These are phyloP conservation scores for Hippocampus comes DNA, from an alignment of 2,113 vertebrate species.

Conservation along the genomic window DNA sequence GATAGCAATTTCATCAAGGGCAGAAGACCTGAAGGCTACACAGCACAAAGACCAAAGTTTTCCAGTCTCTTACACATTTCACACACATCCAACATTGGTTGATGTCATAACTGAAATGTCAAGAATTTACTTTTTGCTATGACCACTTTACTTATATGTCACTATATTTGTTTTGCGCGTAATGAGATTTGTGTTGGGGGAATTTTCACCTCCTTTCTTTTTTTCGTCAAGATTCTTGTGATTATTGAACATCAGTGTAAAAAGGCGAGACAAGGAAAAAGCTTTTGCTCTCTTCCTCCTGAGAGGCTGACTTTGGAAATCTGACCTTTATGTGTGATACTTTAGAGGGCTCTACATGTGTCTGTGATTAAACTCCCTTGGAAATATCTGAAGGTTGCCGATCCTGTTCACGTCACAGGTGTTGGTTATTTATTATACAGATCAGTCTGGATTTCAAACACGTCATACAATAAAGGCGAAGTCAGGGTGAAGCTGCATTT, in stretches of 20 bases:
- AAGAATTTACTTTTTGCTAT: slow-evolving; percentile 28
- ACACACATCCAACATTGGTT: slow-evolving; percentile 15
- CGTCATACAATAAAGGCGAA: slow-evolving; percentile 23
- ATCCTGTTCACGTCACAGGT: neutral
- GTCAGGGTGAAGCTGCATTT: slow-evolving; percentile 11
- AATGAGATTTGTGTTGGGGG: slow-evolving; percentile 11
- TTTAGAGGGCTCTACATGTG: slow-evolving; percentile 21
- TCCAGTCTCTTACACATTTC: slow-evolving; percentile 16
- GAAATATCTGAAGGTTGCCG: slow-evolving; percentile 20
- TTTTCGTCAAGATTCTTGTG: slow-evolving; percentile 17
- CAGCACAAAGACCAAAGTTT: slow-evolving; percentile 5
- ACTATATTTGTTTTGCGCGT: slow-evolving; percentile 2
- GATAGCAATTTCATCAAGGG: slow-evolving; percentile 24
- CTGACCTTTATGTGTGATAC: slow-evolving; percentile 23
- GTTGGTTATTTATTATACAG: slow-evolving; percentile 9
- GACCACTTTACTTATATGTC: slow-evolving; percentile 24
- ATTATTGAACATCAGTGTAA: slow-evolving; percentile 27
- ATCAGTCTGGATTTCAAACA: slow-evolving; percentile 2
- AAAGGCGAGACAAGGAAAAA: slow-evolving; percentile 13
- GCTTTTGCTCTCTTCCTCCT: slow-evolving; percentile 26
- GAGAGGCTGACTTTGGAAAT: slow-evolving; percentile 17
- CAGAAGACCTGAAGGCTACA: slow-evolving; percentile 26
- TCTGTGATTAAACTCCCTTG: slow-evolving; percentile 30
- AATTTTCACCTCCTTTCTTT: slow-evolving; percentile 15
- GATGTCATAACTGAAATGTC: slow-evolving; percentile 23